phyloP scores from a whole-genome alignment of 2,797 vertebrate species.

The Tauraco hartlaubi region DNA sequence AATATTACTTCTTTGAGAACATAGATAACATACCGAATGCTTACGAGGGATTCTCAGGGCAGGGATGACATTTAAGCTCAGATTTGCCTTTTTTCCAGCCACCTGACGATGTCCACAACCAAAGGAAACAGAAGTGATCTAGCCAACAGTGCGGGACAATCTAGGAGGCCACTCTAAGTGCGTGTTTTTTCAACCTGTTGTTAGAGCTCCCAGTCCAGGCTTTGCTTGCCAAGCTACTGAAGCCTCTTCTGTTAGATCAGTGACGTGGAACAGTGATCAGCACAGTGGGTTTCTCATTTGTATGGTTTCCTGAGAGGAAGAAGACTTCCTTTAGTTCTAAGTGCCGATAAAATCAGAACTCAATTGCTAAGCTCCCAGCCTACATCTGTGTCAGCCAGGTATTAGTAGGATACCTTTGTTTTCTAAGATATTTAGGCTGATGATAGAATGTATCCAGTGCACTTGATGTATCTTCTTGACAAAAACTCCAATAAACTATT shows the following conservation, averaged over 20 bases:
- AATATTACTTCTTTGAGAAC: neutral
- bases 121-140: neutral
- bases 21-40: neutral
- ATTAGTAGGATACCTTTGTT: neutral
- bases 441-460: neutral
- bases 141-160: neutral
- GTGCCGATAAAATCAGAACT: slow-evolving; percentile 13
- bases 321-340: slow-evolving; percentile 20
- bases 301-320: slow-evolving; percentile 16
- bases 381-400: neutral
- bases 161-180: neutral
- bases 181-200: neutral
- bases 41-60: neutral
- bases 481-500: neutral
- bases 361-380: neutral
- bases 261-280: slow-evolving; percentile 56
- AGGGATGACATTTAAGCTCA: neutral
- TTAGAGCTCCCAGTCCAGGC: neutral
- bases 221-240: neutral
- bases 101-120: neutral
- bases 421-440: neutral
- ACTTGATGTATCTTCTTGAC: neutral
- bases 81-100: neutral
- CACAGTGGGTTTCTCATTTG: neutral
- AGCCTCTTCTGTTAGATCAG: slow-evolving; percentile 37